A percentile compares a stretch with the other conserved stretches of the same genome.
Evolutionary conservation across 2,113 vertebrate genomes (phyloP).

Genomic region (Taurulus bubalis): DNA sequence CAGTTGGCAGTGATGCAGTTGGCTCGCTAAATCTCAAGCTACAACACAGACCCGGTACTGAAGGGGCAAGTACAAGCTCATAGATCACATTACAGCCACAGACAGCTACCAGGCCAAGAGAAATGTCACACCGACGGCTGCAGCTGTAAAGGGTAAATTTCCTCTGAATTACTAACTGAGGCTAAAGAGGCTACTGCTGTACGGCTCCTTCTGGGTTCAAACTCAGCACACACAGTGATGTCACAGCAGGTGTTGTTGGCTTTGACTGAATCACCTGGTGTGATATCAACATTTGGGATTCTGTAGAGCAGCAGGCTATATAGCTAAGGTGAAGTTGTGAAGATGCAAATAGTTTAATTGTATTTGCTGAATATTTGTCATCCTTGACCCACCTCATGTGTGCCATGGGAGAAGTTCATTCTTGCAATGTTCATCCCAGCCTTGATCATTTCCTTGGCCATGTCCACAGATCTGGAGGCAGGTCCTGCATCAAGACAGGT

Average conservation of each 20-base stretch:
- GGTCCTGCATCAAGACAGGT: slow-evolving; percentile 84
- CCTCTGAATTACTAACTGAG: slow-evolving; percentile 22
- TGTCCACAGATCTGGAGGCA: slow-evolving; percentile 91
- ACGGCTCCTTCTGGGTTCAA: slow-evolving; percentile 10
- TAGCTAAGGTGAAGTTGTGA: not conserved
- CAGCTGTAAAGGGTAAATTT: slow-evolving; percentile 53
- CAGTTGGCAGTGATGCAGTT: slow-evolving; percentile 25
- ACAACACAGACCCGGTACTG: slow-evolving; percentile 21
- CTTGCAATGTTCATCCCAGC: slow-evolving; percentile 98
- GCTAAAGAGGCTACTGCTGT: slow-evolving; percentile 6
- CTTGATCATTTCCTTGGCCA: slow-evolving; percentile 95
- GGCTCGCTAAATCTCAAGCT: slow-evolving; percentile 24
- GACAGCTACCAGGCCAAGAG: slow-evolving; percentile 46
- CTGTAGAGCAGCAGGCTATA: not conserved
- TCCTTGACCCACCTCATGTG: slow-evolving; percentile 89
- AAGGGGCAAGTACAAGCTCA: slow-evolving; percentile 42
- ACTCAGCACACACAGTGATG: not conserved
- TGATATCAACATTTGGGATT: not conserved
- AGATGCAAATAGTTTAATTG: not conserved
- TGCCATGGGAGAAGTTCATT: slow-evolving; percentile 98
- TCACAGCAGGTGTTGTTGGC: not conserved
- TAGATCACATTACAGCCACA: slow-evolving; percentile 74
- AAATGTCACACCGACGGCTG: slow-evolving; percentile 62
- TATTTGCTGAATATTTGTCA: not conserved
- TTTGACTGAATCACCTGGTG: not conserved